Conservation (phyloP, 2,113 vertebrate genomes). For the Xiphophorus hellerii region DNA sequence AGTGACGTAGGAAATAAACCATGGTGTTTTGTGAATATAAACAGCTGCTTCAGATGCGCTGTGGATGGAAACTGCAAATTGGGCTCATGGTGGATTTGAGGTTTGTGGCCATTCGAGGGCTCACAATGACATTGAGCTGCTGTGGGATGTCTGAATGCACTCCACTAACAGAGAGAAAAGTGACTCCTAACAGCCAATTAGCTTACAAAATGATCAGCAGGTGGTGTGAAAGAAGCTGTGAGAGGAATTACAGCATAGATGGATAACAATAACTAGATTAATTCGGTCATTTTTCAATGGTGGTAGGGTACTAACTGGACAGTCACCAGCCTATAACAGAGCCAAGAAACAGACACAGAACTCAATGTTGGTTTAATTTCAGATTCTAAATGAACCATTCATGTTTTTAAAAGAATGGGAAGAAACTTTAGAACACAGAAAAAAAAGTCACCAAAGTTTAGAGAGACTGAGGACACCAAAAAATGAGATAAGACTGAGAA, state of each 20-base stretch:
- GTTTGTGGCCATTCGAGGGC: slow-evolving; percentile 13
- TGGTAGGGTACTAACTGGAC: slow-evolving; percentile 18
- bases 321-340: background rate
- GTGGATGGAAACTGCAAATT: background rate
- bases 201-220: slow-evolving; percentile 51
- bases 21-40: slow-evolving; percentile 32
- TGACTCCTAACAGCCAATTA: slow-evolving; percentile 65
- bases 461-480: background rate
- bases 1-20: slow-evolving; percentile 20
- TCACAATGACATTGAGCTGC: slow-evolving; percentile 39
- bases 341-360: background rate
- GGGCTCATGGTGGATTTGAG: slow-evolving; percentile 6
- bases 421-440: background rate
- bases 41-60: background rate
- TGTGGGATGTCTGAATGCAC: slow-evolving; percentile 33
- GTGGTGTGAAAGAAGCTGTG: slow-evolving; percentile 47
- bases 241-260: slow-evolving; percentile 53
- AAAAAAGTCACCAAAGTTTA: background rate
- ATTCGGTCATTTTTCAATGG: slow-evolving; percentile 69
- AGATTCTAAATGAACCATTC: background rate
- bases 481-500: background rate
- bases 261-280: slow-evolving; percentile 65
- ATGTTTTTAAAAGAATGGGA: background rate
- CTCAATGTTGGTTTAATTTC: background rate
- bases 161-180: slow-evolving; percentile 24